Evolutionary conservation across 1,140 invertebrate genomes (phyloP).

Genomic region (Parapsyche elsis): DNA sequence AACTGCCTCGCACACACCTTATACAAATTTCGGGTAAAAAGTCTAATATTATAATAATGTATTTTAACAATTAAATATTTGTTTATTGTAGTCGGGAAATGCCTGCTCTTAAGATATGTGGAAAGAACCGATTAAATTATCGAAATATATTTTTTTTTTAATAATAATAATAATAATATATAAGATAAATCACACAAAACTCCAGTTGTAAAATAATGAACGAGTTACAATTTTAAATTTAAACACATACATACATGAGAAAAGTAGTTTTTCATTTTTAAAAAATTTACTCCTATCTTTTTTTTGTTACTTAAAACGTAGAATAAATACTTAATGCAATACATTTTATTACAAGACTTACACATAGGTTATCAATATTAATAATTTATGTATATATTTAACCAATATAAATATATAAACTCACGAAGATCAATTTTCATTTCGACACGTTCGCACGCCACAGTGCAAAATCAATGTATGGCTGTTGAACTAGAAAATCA

Average conservation of each 20-base stretch:
- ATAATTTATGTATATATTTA: slow-evolving; percentile 26
- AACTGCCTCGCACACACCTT: slow-evolving; percentile 40
- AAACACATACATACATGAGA: slow-evolving; percentile 40
- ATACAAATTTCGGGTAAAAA: slow-evolving; percentile 38
- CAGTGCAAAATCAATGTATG: not conserved
- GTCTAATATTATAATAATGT: too few species aligned
- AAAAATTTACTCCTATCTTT: slow-evolving; percentile 46
- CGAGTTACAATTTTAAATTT: slow-evolving; percentile 16
- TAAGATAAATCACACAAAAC: slow-evolving; percentile 1
- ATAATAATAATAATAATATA: too few species aligned
- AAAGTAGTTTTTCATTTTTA: slow-evolving; percentile 43
- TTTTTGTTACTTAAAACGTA: slow-evolving; percentile 37
- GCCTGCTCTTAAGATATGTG: not conserved
- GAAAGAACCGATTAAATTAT: not conserved
- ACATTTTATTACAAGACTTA: slow-evolving; percentile 49
- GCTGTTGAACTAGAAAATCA: too few species aligned
- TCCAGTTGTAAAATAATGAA: not conserved
- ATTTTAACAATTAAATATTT: too few species aligned
- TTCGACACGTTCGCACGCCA: not conserved
- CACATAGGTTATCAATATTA: slow-evolving; percentile 30
- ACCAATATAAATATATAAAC: slow-evolving; percentile 21
- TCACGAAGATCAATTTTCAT: not conserved
- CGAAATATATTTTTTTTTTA: not conserved
- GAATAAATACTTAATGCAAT: slow-evolving; percentile 54
- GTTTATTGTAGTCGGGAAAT: not conserved